Evolutionary conservation across 2,113 vertebrate genomes (phyloP).

Genomic region (Leptobrachium ailaonicum): DNA sequence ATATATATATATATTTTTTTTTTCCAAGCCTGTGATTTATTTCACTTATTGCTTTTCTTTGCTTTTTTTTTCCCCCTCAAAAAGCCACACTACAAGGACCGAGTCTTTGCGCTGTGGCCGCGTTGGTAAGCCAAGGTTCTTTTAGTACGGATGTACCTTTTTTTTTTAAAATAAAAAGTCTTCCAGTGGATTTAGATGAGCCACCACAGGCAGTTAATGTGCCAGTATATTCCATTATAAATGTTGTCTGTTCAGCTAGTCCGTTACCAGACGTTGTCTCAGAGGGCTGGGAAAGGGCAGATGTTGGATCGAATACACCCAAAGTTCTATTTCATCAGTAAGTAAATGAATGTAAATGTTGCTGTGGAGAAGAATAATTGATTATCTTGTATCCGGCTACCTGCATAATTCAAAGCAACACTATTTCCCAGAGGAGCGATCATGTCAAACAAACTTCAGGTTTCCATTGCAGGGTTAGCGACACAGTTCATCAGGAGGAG

Average conservation of each 20-base stretch:
- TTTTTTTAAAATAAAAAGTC: no score
- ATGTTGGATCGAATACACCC: neutral
- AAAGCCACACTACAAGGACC: no score
- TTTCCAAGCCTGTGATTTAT: no score
- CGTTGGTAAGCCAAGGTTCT: no score
- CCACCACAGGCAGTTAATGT: no score
- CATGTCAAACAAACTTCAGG: slow-evolving; percentile 9
- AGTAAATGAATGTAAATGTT: slow-evolving; percentile 30
- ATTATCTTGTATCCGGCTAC: slow-evolving; percentile 12
- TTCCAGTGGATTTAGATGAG: no score
- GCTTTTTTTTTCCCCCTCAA: no score
- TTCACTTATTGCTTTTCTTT: no score
- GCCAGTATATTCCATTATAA: neutral
- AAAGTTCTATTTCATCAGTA: slow-evolving; percentile 5
- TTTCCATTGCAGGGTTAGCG: slow-evolving; percentile 29
- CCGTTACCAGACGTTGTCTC: neutral
- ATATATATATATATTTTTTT: no score
- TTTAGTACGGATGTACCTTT: no score
- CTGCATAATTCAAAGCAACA: slow-evolving; percentile 20
- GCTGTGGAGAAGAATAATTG: slow-evolving; percentile 11
- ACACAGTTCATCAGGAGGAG: slow-evolving; percentile 27
- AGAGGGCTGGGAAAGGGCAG: neutral
- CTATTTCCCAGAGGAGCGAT: slow-evolving; percentile 20
- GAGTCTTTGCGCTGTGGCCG: no score
- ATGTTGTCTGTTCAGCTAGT: neutral